A percentile compares a stretch with the other conserved stretches of the same genome.
These are phyloP conservation scores for Drosophila pseudoobscura DNA, from an alignment of 1,140 invertebrate species.

Conservation along the genomic window DNA sequence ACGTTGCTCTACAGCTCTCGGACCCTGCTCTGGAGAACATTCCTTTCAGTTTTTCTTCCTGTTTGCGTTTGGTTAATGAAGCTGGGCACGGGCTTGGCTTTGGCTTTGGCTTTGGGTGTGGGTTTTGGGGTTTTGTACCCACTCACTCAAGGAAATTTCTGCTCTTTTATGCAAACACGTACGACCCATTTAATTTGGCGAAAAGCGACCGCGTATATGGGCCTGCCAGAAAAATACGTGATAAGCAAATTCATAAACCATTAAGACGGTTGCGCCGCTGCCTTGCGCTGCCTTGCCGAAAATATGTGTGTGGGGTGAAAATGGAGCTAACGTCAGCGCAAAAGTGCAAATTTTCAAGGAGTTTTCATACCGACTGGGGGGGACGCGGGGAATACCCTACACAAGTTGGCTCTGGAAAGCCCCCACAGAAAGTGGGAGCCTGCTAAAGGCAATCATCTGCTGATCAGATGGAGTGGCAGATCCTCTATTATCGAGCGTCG, in stretches of 20 bases:
- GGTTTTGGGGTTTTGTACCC: neutral
- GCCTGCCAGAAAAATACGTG: slow-evolving; percentile 72
- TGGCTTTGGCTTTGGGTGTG: slow-evolving; percentile 1
- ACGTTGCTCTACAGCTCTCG: neutral
- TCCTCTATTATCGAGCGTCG: no score
- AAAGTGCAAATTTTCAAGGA: slow-evolving; percentile 14
- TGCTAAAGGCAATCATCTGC: no score
- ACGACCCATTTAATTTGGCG: slow-evolving; percentile 74
- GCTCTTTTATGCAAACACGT: slow-evolving; percentile 71
- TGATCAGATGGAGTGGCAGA: no score
- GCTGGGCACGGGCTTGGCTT: neutral
- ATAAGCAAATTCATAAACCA: slow-evolving; percentile 78
- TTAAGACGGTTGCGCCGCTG: slow-evolving; percentile 55
- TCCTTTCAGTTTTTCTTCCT: slow-evolving; percentile 22
- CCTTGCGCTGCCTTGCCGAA: slow-evolving; percentile 8
- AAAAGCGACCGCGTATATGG: slow-evolving; percentile 62
- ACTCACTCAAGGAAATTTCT: slow-evolving; percentile 20
- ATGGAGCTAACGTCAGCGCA: slow-evolving; percentile 64
- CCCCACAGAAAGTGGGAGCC: no score
- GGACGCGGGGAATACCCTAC: slow-evolving; percentile 10
- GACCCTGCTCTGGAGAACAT: neutral
- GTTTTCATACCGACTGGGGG: neutral
- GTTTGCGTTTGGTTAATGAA: slow-evolving; percentile 50
- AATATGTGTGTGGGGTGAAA: slow-evolving; percentile 6
- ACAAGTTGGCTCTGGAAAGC: neutral